Base-by-base conservation (phyloP, 2,113 vertebrate genomes). In the Labrus mixtus region DNA sequence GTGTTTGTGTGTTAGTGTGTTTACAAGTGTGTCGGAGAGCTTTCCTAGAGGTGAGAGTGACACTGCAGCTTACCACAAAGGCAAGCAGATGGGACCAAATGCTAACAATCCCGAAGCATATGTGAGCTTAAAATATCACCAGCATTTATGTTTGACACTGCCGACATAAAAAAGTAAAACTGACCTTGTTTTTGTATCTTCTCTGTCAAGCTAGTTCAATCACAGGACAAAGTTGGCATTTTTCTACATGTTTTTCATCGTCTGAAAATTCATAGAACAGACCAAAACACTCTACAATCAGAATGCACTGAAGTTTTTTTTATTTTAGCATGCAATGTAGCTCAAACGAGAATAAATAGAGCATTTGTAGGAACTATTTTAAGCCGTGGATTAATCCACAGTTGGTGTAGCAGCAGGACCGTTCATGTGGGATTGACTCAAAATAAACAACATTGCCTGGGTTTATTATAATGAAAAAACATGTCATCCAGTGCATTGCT, bases 61-160 rank as follows among this genome's bases (percentile, higher is more conserved):
- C 58, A 55, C 23, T 50, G 57, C 64, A 72, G 53, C 41, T 69
- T 33, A 64, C 8, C 25, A 69, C 4, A 48, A 50, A 61, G n/a
- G n/a, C n/a, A n/a, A n/a, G 45, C 45, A 71, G 13, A 51, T 61
- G 5, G 46, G 57, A 73, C 57, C 65, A 68, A 74, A 79, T 55
- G 6, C 3, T 59, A 37, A 45, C 20, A 76, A 54, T 53, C 36
- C 13, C 48, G 6, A 68, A 58, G 22, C 4, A 37, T 19, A 41
- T 13, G 15, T 15, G 10, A 39, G 19, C n/a, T 65, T 8, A 11
- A 17, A 54, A 23, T 33, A 29, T 22, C 29, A 29, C 33, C 22
- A 70, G 45, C 72, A 12, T 43, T 45, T 41, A 46, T 20, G 13
- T 65, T 13, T 55, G 25, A 48, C 61, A 19, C 16, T 23, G 11